Conservation (phyloP, 1,140 invertebrate species). For the Parasteatoda tepidariorum region DNA sequence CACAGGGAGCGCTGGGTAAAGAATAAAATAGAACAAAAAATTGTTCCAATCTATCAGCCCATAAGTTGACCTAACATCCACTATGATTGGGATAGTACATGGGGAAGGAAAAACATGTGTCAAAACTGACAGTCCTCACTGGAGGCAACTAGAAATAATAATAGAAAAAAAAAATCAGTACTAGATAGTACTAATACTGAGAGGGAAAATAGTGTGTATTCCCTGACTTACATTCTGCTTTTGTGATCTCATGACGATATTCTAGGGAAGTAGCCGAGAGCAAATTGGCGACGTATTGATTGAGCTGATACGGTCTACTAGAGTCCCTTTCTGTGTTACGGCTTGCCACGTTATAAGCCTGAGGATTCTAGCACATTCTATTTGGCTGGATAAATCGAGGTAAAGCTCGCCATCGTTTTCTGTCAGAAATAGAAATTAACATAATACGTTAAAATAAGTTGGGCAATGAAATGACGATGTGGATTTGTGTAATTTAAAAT, state of each 20-base stretch:
- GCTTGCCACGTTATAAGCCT: too few species aligned
- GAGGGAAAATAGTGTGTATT: neutral
- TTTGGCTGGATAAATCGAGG: too few species aligned
- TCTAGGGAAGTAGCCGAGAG: neutral
- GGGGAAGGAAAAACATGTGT: neutral
- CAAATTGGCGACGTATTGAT: neutral
- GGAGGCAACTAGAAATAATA: too few species aligned
- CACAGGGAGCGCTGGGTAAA: neutral
- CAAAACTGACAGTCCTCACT: neutral
- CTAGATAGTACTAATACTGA: neutral
- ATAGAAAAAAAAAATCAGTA: neutral
- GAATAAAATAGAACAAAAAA: neutral
- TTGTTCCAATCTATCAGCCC: neutral
- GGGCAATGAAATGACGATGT: too few species aligned
- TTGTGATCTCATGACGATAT: neutral
- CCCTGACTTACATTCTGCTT: neutral
- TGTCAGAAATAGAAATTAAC: too few species aligned
- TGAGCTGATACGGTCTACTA: neutral
- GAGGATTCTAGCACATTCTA: neutral
- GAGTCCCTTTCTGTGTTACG: neutral
- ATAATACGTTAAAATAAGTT: too few species aligned
- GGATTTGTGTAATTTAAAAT: too few species aligned
- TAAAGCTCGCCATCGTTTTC: too few species aligned
- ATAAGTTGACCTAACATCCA: neutral
- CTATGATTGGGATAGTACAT: neutral